These are phyloP conservation scores for silkworm (Bombyx mori) DNA, from an alignment of 1,140 invertebrate genomes.

Conservation along the genomic window ASM3026992v2 NC_085121.1:4332501-4333000, in stretches of 20 bases:
- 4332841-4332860: conserved; percentile 12
- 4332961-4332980: conserved; percentile 53
- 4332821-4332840: conserved; percentile 16
- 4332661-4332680: conserved; percentile 57
- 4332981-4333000: conserved; percentile 42
- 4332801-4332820: conserved; percentile 27
- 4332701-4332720: conserved; percentile 34
- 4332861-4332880: conserved; percentile 9
- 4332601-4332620: conserved; percentile 50
- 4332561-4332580: too few relatives aligned
- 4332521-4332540: conserved; percentile 54
- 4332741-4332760: conserved; percentile 37
- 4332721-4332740: conserved; percentile 35
- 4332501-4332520: conserved; percentile 61
- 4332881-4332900: conserved; percentile 18
- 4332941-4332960: conserved; percentile 39
- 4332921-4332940: too few relatives aligned
- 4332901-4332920: conserved; percentile 17
- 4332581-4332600: conserved; percentile 56
- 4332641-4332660: conserved; percentile 55
- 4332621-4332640: conserved; percentile 50
- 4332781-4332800: conserved; percentile 42
- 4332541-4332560: too few relatives aligned
- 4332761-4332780: conserved; percentile 35
- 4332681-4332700: conserved; percentile 44